These are phyloP conservation scores for Phyllotis vaccarum DNA, from an alignment of 2,797 vertebrate species.

Conservation along the genomic window DNA sequence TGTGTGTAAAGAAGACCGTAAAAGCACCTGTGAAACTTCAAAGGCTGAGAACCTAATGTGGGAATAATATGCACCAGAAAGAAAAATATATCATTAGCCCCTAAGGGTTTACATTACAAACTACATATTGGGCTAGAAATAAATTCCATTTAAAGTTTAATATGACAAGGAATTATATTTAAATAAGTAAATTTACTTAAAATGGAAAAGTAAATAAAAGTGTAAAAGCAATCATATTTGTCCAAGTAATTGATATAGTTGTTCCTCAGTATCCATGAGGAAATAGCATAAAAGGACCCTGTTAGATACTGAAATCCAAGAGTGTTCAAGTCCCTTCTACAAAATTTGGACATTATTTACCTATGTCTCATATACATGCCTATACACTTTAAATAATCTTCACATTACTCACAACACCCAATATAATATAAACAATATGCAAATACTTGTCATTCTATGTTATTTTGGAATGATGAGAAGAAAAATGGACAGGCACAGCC, in stretches of 20 bases:
- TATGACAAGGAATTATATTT: background rate
- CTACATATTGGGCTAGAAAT: background rate
- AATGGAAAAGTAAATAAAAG: slow-evolving; percentile 20
- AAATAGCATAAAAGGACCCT: background rate
- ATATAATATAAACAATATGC: background rate
- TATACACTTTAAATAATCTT: background rate
- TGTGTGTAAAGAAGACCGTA: background rate
- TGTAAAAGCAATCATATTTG: slow-evolving; percentile 15
- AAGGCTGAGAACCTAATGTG: background rate
- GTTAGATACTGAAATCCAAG: background rate
- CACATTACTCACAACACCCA: background rate
- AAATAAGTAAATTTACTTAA: background rate
- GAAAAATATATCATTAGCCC: background rate
- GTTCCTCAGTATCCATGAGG: background rate
- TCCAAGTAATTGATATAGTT: background rate
- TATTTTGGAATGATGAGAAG: background rate
- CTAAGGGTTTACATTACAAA: background rate
- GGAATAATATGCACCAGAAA: background rate
- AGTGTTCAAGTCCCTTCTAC: background rate
- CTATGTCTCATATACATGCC: background rate
- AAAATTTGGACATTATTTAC: background rate
- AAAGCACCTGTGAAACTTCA: background rate
- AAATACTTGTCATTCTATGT: background rate
- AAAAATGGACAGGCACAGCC: background rate
- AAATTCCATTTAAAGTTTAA: background rate